A percentile compares a stretch with the other conserved stretches of the same genome.
phyloP scores from a whole-genome alignment of 2,797 vertebrate genomes.

The Falco cherrug region DNA sequence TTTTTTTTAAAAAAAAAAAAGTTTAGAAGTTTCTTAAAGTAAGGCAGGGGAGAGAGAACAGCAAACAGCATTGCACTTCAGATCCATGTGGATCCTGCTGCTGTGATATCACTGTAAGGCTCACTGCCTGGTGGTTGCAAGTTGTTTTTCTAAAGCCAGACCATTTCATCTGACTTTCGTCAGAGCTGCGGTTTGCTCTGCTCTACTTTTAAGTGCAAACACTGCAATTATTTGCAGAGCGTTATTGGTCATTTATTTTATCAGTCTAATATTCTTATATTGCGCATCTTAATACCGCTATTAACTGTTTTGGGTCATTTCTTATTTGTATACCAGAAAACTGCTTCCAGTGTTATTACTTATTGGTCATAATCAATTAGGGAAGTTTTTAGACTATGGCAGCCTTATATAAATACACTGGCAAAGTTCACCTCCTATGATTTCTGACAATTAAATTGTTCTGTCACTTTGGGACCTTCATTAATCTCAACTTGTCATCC shows the following conservation, averaged over 20 bases:
- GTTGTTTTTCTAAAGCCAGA: slow-evolving; percentile 42
- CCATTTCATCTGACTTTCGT: slow-evolving; percentile 22
- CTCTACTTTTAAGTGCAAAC: slow-evolving; percentile 50
- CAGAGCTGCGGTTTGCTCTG: slow-evolving; percentile 38
- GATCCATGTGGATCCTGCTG: neutral
- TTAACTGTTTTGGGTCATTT: slow-evolving; percentile 77
- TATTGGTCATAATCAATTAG: slow-evolving; percentile 97
- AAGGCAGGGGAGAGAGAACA: neutral
- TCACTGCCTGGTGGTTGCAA: neutral
- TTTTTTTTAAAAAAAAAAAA: neutral
- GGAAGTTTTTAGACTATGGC: slow-evolving; percentile 85
- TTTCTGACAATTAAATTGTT: slow-evolving; percentile 97
- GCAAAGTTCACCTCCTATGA: slow-evolving; percentile 90
- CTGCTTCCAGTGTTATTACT: slow-evolving; percentile 83
- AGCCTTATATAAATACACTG: slow-evolving; percentile 91
- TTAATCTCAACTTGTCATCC: slow-evolving; percentile 99
- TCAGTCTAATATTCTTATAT: slow-evolving; percentile 73
- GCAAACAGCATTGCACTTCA: neutral
- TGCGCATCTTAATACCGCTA: slow-evolving; percentile 66
- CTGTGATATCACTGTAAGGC: neutral
- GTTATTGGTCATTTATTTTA: slow-evolving; percentile 73
- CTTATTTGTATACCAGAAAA: slow-evolving; percentile 77
- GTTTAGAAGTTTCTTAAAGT: neutral
- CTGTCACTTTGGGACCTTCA: slow-evolving; percentile 92
- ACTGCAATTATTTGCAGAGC: slow-evolving; percentile 50